phyloP scores from a whole-genome alignment of 2,888 invertebrate genomes.

The Pandemis corylana region DNA sequence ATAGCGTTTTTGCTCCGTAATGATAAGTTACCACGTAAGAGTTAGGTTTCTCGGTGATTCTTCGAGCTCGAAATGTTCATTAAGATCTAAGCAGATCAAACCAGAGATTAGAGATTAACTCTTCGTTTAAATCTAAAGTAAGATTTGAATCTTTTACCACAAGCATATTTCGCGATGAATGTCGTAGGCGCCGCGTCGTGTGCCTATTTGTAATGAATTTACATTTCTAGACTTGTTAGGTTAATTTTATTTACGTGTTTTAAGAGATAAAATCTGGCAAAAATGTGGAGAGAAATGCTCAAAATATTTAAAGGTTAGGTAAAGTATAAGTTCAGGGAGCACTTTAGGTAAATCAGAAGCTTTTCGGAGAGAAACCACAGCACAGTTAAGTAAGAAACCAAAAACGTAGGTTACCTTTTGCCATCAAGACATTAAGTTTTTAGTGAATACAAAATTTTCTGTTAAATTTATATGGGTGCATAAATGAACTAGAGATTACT shows the following conservation, averaged over 20 bases:
- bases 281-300: slow-evolving; percentile 73
- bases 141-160: slow-evolving; percentile 81
- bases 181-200: slow-evolving; percentile 72
- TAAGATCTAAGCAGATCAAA: slow-evolving; percentile 68
- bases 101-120: slow-evolving; percentile 77
- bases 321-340: slow-evolving; percentile 59
- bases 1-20: slow-evolving; percentile 81
- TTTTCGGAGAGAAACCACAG: slow-evolving; percentile 54
- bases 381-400: slow-evolving; percentile 70
- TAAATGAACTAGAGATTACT: slow-evolving; percentile 59
- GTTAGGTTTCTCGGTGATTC: slow-evolving; percentile 77
- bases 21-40: slow-evolving; percentile 84
- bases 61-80: slow-evolving; percentile 65
- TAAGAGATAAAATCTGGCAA: slow-evolving; percentile 78
- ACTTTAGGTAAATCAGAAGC: slow-evolving; percentile 62
- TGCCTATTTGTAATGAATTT: slow-evolving; percentile 79
- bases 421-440: slow-evolving; percentile 74
- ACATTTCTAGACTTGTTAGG: slow-evolving; percentile 78
- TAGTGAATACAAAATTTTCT: slow-evolving; percentile 67
- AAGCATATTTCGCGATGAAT: slow-evolving; percentile 84
- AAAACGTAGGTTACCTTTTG: slow-evolving; percentile 83
- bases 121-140: slow-evolving; percentile 78
- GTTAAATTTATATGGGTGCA: slow-evolving; percentile 60
- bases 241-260: slow-evolving; percentile 80
- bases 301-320: slow-evolving; percentile 70